phyloP scores from a whole-genome alignment of 2,113 vertebrate genomes.

The Megaceryle torquata region DNA sequence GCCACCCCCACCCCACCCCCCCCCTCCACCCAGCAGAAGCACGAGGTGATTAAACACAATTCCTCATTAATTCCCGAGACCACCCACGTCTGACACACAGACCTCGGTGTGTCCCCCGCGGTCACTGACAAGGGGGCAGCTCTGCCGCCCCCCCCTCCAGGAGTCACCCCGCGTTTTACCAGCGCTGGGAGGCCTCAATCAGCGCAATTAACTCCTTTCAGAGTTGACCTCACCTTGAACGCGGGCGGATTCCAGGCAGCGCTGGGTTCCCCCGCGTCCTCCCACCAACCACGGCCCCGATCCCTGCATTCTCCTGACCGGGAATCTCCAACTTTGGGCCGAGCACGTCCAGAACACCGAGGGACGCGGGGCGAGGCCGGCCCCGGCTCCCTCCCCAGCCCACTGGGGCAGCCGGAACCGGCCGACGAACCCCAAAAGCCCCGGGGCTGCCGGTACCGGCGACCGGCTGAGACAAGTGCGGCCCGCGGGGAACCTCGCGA shows the following conservation, averaged over 20 bases:
- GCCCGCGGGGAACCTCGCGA: not conserved
- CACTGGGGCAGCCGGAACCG: not conserved
- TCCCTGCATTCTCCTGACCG: accelerated
- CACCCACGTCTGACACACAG: accelerated
- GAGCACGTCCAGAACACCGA: too few species aligned
- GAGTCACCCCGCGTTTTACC: accelerated
- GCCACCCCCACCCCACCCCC: accelerated
- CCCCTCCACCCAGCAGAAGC: accelerated
- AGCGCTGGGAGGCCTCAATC: not conserved
- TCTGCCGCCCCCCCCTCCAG: not conserved
- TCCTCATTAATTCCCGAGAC: too few species aligned
- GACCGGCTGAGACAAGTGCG: not conserved
- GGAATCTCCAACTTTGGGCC: not conserved
- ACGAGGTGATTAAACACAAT: accelerated
- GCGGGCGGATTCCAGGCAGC: not conserved
- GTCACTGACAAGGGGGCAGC: accelerated
- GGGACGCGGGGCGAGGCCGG: not conserved
- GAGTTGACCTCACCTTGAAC: not conserved
- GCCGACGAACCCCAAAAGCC: not conserved
- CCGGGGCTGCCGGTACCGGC: not conserved
- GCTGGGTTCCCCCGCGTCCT: accelerated
- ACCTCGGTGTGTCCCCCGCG: accelerated
- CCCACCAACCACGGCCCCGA: accelerated
- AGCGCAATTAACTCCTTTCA: not conserved
- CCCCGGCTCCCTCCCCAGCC: not conserved